These are phyloP conservation scores for Bergia sp. DNA, from an alignment of 92 coral and sea anemone genomes.

Conservation along the genomic window DNA sequence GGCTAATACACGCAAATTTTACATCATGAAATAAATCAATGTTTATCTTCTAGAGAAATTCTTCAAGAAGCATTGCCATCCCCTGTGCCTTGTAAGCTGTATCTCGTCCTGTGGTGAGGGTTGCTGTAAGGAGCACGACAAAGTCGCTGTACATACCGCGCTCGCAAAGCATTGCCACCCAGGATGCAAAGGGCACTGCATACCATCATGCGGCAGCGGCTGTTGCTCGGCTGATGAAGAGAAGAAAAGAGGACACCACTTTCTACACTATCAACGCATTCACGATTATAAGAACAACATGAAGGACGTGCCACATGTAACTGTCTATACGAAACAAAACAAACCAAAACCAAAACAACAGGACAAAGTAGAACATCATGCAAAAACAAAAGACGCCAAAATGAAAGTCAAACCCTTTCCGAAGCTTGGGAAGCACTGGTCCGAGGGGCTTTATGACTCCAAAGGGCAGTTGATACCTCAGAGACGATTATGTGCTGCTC, in stretches of 20 bases:
- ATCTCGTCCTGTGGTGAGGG: slow-evolving; percentile 87
- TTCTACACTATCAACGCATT: slow-evolving; percentile 65
- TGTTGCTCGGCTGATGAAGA: slow-evolving; percentile 88
- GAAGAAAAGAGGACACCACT: slow-evolving; percentile 68
- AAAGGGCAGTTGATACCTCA: slow-evolving; percentile 55
- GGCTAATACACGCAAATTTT: no score
- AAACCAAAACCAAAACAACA: slow-evolving; percentile 1
- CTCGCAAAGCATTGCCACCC: slow-evolving; percentile 89
- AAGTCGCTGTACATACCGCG: slow-evolving; percentile 73
- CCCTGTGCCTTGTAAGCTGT: slow-evolving; percentile 77
- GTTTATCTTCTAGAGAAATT: slow-evolving; percentile 68
- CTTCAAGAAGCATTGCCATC: slow-evolving; percentile 86
- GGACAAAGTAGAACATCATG: slow-evolving; percentile 10
- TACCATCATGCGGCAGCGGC: slow-evolving; percentile 90
- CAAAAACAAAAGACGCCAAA: background rate
- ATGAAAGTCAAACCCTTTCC: slow-evolving; percentile 30
- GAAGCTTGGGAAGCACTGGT: slow-evolving; percentile 44
- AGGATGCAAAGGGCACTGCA: slow-evolving; percentile 66
- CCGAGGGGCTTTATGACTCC: slow-evolving; percentile 22
- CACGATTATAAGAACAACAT: slow-evolving; percentile 47
- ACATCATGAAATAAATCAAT: background rate
- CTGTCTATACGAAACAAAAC: slow-evolving; percentile 58
- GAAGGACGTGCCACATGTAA: slow-evolving; percentile 11
- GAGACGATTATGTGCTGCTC: slow-evolving; percentile 62
- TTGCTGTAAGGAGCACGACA: slow-evolving; percentile 89